Evolutionary conservation across 2,113 vertebrate genomes (phyloP).

Genomic region (Myiopsitta monachus): DNA sequence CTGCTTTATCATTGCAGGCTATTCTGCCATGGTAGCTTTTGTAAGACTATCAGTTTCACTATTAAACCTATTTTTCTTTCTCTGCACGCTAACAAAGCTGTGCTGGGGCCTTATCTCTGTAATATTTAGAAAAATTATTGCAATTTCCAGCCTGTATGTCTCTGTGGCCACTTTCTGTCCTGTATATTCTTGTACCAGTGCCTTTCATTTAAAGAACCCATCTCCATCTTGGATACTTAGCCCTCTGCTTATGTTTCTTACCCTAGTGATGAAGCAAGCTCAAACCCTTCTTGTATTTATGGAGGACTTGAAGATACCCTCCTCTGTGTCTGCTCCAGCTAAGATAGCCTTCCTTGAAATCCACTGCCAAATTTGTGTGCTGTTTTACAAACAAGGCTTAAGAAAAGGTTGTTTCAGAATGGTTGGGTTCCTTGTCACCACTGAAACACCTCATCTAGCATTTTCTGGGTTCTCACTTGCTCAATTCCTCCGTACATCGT

Average conservation of each 20-base stretch:
- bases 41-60: not conserved
- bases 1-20: not conserved
- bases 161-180: not conserved
- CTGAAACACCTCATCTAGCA: not conserved
- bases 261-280: not conserved
- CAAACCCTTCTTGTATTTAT: not conserved
- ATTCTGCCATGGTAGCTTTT: not conserved
- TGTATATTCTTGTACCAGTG: not conserved
- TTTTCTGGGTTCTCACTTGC: not conserved
- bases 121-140: not conserved
- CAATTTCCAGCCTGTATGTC: not conserved
- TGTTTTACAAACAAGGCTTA: not conserved
- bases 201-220: not conserved
- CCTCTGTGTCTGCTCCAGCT: not conserved
- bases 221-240: not conserved
- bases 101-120: not conserved
- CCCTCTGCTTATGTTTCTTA: not conserved
- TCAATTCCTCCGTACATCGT: not conserved
- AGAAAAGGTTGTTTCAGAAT: not conserved
- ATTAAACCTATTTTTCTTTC: not conserved
- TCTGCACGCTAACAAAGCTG: not conserved
- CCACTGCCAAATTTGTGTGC: accelerated
- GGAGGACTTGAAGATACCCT: not conserved
- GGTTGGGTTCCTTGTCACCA: not conserved
- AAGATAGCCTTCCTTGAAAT: not conserved